Conservation (phyloP, 2,888 invertebrate species). For the Polydesmus complanatus region DNA sequence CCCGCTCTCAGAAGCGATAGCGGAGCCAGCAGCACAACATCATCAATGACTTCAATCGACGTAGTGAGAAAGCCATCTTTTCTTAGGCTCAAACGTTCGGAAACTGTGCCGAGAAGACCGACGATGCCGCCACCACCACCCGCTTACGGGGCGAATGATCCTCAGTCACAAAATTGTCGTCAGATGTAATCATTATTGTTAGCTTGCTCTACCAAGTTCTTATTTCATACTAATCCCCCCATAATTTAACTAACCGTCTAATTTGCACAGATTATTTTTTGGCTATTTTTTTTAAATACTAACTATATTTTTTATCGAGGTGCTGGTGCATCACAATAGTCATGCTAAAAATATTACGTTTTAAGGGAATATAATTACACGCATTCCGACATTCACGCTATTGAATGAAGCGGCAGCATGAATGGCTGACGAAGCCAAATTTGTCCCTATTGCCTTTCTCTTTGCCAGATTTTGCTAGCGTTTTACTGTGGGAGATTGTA, state of each 20-base stretch:
- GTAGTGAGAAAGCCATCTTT: constrained; percentile 5
- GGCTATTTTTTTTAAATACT: no score
- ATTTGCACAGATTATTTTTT: neutral
- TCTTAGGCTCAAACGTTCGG: neutral
- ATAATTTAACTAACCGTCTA: neutral
- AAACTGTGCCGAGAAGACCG: neutral
- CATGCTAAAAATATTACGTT: no score
- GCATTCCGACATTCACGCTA: no score
- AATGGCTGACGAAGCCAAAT: no score
- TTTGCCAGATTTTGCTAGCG: no score
- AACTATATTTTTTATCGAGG: neutral
- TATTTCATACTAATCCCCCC: neutral
- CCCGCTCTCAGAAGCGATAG: constrained; percentile 8
- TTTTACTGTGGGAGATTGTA: no score
- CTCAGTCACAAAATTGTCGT: neutral
- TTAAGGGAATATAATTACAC: no score
- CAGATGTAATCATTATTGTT: neutral
- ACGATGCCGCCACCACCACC: neutral
- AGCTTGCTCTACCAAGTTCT: neutral
- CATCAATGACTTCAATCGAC: constrained; percentile 5
- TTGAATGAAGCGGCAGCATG: no score
- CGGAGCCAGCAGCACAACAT: constrained; percentile 16
- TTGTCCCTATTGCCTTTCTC: no score
- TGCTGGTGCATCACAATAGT: no score
- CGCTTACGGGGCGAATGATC: neutral